phyloP scores from a whole-genome alignment of 2,113 vertebrate species.

The Nothocercus julius region DNA sequence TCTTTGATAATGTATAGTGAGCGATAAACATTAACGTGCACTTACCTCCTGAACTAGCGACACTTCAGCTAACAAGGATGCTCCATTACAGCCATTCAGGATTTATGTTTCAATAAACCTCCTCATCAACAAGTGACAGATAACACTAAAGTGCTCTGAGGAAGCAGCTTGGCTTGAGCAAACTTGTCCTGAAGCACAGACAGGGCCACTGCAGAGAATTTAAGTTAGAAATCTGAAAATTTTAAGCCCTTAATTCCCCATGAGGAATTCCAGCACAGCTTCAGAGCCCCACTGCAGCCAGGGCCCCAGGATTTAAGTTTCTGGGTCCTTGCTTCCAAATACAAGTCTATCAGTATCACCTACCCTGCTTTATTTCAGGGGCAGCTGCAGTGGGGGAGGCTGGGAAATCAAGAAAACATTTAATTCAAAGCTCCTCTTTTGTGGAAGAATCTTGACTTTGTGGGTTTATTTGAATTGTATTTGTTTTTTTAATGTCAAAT shows the following conservation, averaged over 20 bases:
- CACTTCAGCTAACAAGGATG: neutral
- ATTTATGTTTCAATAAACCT: neutral
- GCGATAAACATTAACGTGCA: neutral
- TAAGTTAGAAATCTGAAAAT: neutral
- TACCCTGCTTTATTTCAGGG: neutral
- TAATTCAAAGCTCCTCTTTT: neutral
- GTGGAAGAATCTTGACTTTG: neutral
- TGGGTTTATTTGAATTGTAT: neutral
- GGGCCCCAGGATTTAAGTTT: neutral
- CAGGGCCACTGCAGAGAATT: neutral
- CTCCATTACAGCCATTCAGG: neutral
- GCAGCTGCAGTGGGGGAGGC: neutral
- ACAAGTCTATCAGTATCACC: neutral
- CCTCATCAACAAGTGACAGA: conserved; percentile 5
- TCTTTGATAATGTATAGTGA: neutral
- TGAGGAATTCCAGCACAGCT: neutral
- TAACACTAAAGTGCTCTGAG: neutral
- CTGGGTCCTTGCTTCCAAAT: neutral
- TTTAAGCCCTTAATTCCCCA: neutral
- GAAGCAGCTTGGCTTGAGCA: neutral
- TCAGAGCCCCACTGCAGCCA: neutral
- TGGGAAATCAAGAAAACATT: neutral
- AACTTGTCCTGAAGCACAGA: neutral
- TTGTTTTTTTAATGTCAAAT: neutral
- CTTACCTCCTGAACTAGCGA: conserved; percentile 13